Evolutionary conservation across 92 coral and sea anemone species (phyloP), one percentile per base, ranked within the genome.

Genomic region (Umimayanthus chanpuru): DNA sequence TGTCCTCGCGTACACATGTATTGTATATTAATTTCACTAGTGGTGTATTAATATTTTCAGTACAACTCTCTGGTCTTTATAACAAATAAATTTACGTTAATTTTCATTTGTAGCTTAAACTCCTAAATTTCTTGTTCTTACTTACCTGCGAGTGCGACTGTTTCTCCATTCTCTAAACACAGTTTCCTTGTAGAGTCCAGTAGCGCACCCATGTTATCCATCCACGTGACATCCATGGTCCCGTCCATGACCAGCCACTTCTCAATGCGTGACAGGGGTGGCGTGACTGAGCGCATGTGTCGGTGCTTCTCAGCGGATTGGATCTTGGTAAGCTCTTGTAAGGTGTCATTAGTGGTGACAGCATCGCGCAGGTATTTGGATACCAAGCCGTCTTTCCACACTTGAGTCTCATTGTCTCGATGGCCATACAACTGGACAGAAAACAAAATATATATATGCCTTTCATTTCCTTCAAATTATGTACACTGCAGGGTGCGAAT

Each of bases 171-270:
- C 20, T 90, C 93, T 83, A 97, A 82, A 86, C 89, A 94, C 75
- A 97, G 88, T 21, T 96, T 90, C 76, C 93, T 89, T 20, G 98
- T 89, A 10, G 91, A 91, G 73, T 96, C 98, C 80, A 97, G 68
- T 73, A 97, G 92, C 9, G 98, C 89, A 58, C 90, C 92, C 93
- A 97, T 94, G 77, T 85, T 90, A 53, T 92, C 98, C 81, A 97
- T 82, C 96, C 99, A 97, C 2, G 95, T 82, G 72, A 88, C 88
- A 81, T 94, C 98, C 95, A 97, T 87, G 0, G 96, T 94, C 43
- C 99, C 99, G 72, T 97, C 98, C 79, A 97, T 91, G 26, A 97
- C 98, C 64, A 97, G 80, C 99, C 98, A 97, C 81, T 95, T 95
- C 80, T 95, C 95, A 53, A 95, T 91, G 14, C 73, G 93, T 29